Conservation (phyloP, 2,113 vertebrate genomes). For the Gymnorhina tibicen region DNA sequence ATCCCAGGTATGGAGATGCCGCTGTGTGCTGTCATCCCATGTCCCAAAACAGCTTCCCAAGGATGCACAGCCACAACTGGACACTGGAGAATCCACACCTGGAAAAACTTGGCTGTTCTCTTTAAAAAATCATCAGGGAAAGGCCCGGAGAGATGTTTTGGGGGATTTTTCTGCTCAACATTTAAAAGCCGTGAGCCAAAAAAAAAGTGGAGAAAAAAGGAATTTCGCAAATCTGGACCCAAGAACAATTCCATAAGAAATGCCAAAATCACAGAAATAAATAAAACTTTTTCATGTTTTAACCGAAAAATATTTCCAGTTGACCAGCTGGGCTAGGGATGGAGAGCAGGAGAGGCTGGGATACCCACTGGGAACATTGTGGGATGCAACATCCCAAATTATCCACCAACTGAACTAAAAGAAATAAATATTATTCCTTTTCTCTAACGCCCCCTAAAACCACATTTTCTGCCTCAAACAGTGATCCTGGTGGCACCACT, state of each 20-base stretch:
- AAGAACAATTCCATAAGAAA: not conserved
- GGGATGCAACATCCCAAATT: not conserved
- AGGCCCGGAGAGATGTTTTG: rapidly evolving
- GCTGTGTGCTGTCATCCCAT: rapidly evolving
- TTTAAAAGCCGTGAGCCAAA: not conserved
- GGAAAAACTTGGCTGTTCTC: not conserved
- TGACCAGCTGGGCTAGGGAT: not conserved
- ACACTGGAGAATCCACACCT: rapidly evolving
- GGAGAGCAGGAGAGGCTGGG: not conserved
- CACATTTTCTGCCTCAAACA: rapidly evolving
- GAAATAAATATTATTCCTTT: rapidly evolving
- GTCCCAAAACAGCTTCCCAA: rapidly evolving
- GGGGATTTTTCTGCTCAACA: not conserved
- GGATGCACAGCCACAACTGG: not conserved
- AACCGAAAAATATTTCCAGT: not conserved
- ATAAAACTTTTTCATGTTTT: rapidly evolving
- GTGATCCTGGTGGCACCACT: rapidly evolving
- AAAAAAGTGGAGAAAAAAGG: not conserved
- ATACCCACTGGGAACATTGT: rapidly evolving
- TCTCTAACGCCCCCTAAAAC: not conserved
- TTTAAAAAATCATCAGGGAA: not conserved
- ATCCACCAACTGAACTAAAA: not conserved
- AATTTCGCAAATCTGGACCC: not conserved
- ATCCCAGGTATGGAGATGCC: not conserved
- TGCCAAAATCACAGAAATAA: not conserved